Conservation (phyloP, 2,888 invertebrate genomes). For the Temnothorax unifasciatus region DNA sequence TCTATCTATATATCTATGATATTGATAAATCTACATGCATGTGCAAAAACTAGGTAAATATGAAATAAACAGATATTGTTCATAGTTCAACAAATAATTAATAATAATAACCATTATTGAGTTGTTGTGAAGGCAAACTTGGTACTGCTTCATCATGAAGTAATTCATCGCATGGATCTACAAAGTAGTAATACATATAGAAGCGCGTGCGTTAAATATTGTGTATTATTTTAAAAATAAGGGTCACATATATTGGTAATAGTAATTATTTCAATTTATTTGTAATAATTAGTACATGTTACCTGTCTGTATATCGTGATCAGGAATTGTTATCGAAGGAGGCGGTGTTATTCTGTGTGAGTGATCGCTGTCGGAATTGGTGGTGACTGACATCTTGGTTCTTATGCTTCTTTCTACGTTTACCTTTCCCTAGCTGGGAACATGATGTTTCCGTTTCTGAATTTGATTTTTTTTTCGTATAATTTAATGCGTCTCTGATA, state of each 20-base stretch:
- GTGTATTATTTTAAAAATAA: neutral
- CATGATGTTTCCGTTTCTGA: neutral
- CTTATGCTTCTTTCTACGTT: neutral
- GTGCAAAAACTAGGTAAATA: slow-evolving; percentile 13
- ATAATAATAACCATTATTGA: slow-evolving; percentile 21
- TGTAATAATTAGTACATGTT: slow-evolving; percentile 7
- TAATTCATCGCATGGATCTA: slow-evolving; percentile 23
- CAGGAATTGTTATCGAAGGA: slow-evolving; percentile 9
- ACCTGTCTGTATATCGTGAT: neutral
- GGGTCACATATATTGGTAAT: neutral
- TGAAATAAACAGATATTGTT: slow-evolving; percentile 10
- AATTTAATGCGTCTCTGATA: neutral
- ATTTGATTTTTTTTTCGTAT: slow-evolving; percentile 14
- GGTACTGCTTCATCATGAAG: neutral
- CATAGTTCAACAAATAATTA: neutral
- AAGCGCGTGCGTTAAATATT: neutral
- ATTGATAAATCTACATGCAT: neutral
- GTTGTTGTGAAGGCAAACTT: neutral
- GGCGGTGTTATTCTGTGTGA: neutral
- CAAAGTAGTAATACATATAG: slow-evolving; percentile 22
- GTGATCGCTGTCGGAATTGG: slow-evolving; percentile 13
- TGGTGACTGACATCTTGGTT: neutral
- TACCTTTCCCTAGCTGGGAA: neutral
- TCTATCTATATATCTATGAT: no score
- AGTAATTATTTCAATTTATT: neutral